These are phyloP conservation scores for Phalacrocorax pelagicus DNA, from an alignment of 2,113 vertebrate genomes.

Conservation along the genomic window DNA sequence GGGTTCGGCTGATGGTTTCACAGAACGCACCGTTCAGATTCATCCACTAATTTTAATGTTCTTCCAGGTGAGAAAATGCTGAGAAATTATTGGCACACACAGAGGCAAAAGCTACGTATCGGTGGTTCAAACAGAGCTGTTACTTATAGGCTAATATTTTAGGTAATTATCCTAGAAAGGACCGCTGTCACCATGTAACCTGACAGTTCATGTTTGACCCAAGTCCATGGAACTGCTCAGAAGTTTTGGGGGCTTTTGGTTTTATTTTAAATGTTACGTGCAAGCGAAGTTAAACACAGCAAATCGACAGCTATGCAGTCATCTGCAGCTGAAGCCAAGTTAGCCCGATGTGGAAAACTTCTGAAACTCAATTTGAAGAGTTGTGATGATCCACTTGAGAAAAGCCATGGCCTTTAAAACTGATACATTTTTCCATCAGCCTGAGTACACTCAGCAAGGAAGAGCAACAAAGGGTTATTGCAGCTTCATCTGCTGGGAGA, in stretches of 20 bases:
- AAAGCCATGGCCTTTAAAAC: background rate
- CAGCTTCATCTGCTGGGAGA: background rate
- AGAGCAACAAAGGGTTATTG: background rate
- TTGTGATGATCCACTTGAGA: background rate
- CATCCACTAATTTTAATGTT: background rate
- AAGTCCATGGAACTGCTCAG: background rate
- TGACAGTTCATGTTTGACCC: background rate
- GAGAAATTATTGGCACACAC: background rate
- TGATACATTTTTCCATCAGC: background rate
- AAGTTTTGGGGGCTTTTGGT: background rate
- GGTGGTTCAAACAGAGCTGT: background rate
- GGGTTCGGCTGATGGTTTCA: background rate
- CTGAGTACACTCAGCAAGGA: background rate
- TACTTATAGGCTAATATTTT: background rate
- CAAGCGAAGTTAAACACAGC: background rate
- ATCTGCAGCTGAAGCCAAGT: background rate
- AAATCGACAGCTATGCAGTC: background rate
- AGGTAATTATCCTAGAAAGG: background rate
- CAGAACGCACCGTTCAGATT: rapidly evolving
- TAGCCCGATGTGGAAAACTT: background rate
- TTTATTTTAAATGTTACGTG: background rate
- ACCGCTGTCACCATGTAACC: background rate
- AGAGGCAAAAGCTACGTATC: background rate
- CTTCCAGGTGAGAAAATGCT: background rate
- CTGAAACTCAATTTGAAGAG: background rate